phyloP scores from a whole-genome alignment of 2,113 vertebrate genomes.

The Hipposideros armiger region DNA sequence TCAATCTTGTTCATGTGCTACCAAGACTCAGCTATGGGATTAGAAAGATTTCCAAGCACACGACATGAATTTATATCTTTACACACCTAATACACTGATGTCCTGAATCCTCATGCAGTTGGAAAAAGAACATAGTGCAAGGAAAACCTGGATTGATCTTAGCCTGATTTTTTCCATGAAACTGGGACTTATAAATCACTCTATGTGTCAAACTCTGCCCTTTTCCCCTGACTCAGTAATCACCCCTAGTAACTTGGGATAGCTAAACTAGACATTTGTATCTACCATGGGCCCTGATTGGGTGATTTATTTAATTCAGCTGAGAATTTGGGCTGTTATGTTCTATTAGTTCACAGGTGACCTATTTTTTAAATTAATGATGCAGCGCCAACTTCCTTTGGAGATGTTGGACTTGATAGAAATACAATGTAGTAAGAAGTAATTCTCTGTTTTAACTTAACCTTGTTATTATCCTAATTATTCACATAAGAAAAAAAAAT shows the following conservation, averaged over 20 bases:
- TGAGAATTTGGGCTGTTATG: constrained; percentile 44
- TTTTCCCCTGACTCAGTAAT: constrained; percentile 41
- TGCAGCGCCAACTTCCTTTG: constrained; percentile 55
- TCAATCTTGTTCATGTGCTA: background rate
- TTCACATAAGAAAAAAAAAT: constrained; percentile 21
- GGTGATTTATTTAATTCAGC: constrained; percentile 72
- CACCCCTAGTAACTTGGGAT: constrained; percentile 47
- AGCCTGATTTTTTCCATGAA: constrained; percentile 51
- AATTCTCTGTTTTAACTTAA: constrained; percentile 33
- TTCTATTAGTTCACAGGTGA: constrained; percentile 62
- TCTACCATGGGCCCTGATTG: background rate
- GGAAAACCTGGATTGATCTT: constrained; percentile 65
- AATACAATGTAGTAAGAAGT: constrained; percentile 36
- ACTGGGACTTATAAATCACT: constrained; percentile 66
- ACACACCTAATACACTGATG: background rate
- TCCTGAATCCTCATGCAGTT: background rate
- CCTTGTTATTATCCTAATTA: constrained; percentile 14
- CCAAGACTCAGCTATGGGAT: background rate
- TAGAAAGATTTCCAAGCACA: background rate
- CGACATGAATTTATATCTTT: background rate
- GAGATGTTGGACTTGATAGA: constrained; percentile 38
- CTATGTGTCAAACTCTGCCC: constrained; percentile 54
- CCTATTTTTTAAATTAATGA: constrained; percentile 60
- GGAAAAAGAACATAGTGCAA: constrained; percentile 45
- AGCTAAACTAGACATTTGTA: constrained; percentile 52